A percentile compares a stretch with the other conserved stretches of the same genome.
Conservation (phyloP, 2,113 vertebrate species). For the Melanerpes aurifrons region DNA sequence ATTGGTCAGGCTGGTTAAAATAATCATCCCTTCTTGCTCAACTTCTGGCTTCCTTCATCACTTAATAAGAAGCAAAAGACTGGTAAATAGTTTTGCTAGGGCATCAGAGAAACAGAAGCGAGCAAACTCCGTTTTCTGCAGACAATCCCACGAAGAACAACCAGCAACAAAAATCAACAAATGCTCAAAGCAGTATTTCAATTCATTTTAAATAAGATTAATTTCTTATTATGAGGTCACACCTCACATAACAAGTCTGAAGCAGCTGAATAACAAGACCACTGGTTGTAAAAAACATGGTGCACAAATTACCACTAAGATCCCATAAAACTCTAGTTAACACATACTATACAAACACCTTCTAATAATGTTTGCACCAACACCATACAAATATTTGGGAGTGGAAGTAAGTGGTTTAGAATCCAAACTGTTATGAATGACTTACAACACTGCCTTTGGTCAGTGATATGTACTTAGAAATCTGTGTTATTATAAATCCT, state of each 20-base stretch:
- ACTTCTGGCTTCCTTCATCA: not conserved
- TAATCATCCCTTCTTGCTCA: not conserved
- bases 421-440: not conserved
- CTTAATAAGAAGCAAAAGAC: not conserved
- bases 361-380: not conserved
- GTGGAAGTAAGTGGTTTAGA: not conserved
- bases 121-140: conserved; percentile 9
- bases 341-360: not conserved
- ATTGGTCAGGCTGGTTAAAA: conserved; percentile 37
- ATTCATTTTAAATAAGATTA: not conserved
- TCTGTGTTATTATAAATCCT: not conserved
- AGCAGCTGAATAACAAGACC: not conserved
- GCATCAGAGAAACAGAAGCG: not conserved
- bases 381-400: not conserved
- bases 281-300: not conserved
- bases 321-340: not conserved
- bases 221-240: not conserved
- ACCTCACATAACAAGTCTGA: not conserved
- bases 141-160: not conserved
- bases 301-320: not conserved
- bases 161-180: not conserved
- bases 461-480: not conserved
- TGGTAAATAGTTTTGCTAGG: not conserved
- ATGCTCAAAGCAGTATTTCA: not conserved
- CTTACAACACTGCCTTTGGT: not conserved